A percentile compares a stretch with the other conserved stretches of the same genome.
Conservation (phyloP, 1,140 invertebrate genomes). For the Leptoteleia sp. region DNA sequence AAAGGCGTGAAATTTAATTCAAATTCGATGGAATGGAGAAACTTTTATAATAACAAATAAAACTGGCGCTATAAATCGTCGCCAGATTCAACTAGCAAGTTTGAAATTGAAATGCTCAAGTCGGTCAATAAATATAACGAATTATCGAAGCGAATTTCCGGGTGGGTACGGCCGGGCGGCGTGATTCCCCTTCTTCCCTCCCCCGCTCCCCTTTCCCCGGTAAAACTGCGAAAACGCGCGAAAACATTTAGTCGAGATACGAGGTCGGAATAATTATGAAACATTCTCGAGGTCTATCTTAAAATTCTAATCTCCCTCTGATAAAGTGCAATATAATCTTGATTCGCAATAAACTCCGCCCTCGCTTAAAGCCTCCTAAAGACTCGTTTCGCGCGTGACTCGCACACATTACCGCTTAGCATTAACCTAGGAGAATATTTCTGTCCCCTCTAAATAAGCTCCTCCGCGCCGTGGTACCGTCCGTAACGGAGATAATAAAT, state of each 20-base stretch:
- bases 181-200: slow-evolving; percentile 14
- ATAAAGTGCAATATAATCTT: slow-evolving; percentile 66
- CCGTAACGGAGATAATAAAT: slow-evolving; percentile 62
- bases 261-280: slow-evolving; percentile 62
- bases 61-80: slow-evolving; percentile 8
- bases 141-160: slow-evolving; percentile 40
- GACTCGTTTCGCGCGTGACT: slow-evolving; percentile 65
- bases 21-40: slow-evolving; percentile 4
- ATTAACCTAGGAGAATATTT: slow-evolving; percentile 63
- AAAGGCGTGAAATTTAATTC: slow-evolving; percentile 16
- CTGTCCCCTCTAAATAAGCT: slow-evolving; percentile 66
- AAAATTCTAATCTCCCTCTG: slow-evolving; percentile 63
- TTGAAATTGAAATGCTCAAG: slow-evolving; percentile 38
- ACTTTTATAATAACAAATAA: slow-evolving; percentile 21
- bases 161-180: background rate
- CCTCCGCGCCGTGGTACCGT: slow-evolving; percentile 51
- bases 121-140: slow-evolving; percentile 35
- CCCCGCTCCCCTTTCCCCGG: too few species aligned
- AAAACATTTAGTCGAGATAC: slow-evolving; percentile 59
- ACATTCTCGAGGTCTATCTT: slow-evolving; percentile 58
- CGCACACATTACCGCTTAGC: slow-evolving; percentile 59
- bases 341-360: slow-evolving; percentile 63
- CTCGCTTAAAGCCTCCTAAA: slow-evolving; percentile 59
- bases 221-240: slow-evolving; percentile 39
- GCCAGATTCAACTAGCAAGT: slow-evolving; percentile 12